Percentiles rank a stretch among this genome's conserved stretches.
These are phyloP conservation scores for Octopus sinensis DNA, from an alignment of 1,140 invertebrate species.

Conservation along the genomic window DNA sequence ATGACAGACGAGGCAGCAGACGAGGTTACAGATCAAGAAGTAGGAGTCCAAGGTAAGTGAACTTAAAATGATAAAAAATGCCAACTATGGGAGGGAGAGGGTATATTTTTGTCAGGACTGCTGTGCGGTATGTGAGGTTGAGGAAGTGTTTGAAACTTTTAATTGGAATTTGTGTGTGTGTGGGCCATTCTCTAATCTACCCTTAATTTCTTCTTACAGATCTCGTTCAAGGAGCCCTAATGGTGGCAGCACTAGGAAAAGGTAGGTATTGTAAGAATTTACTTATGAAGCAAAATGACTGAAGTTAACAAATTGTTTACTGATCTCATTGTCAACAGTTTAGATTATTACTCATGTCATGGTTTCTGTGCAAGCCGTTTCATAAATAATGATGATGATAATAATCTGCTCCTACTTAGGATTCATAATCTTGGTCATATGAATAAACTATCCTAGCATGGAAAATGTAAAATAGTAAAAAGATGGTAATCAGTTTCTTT, in stretches of 20 bases:
- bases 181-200: not conserved
- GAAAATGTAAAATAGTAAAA: not conserved
- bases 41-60: slow-evolving; percentile 39
- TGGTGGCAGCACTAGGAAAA: slow-evolving; percentile 1
- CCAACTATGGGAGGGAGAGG: too few relatives aligned
- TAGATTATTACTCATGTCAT: too few relatives aligned
- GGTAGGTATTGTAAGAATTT: not conserved
- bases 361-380: too few relatives aligned
- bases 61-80: not conserved
- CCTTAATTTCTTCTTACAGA: slow-evolving; percentile 14
- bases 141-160: too few relatives aligned
- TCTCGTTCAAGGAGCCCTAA: slow-evolving; percentile 23
- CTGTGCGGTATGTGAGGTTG: too few relatives aligned
- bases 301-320: too few relatives aligned
- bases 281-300: too few relatives aligned
- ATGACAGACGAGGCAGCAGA: slow-evolving; percentile 26
- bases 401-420: too few relatives aligned
- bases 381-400: too few relatives aligned
- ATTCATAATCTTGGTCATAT: not conserved
- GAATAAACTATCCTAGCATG: not conserved
- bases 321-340: too few relatives aligned
- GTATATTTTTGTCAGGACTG: too few relatives aligned
- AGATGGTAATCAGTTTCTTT: not conserved
- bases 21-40: slow-evolving; percentile 33
- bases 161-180: not conserved